These are phyloP conservation scores for Cyphomyrus plagiostoma DNA, from an alignment of 2,113 vertebrate species.

Conservation along the genomic window DNA sequence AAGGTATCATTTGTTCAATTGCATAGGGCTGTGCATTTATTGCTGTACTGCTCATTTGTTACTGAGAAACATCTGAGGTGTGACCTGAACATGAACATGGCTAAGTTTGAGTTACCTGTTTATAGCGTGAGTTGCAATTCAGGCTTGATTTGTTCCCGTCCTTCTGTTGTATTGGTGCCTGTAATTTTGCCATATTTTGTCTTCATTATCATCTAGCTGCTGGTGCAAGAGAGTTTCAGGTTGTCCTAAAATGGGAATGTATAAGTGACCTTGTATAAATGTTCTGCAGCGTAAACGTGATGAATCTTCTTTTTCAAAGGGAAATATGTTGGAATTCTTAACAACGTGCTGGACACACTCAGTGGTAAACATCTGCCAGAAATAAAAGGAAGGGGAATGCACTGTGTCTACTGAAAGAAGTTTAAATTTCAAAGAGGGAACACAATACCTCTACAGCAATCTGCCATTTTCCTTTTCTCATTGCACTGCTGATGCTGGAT, in stretches of 20 bases:
- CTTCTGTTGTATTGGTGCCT: neutral
- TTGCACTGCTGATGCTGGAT: neutral
- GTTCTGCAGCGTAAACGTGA: neutral
- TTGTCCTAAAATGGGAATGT: neutral
- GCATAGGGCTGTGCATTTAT: neutral
- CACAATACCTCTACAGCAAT: neutral
- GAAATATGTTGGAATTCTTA: neutral
- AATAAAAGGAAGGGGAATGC: neutral
- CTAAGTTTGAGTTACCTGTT: neutral
- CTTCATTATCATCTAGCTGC: neutral
- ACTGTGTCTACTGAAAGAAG: neutral
- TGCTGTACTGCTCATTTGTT: neutral
- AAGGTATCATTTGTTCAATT: neutral
- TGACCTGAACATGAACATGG: neutral
- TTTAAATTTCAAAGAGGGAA: neutral
- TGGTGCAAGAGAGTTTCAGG: neutral
- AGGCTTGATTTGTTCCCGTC: neutral
- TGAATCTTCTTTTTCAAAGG: neutral
- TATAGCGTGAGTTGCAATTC: neutral
- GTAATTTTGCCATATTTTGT: neutral
- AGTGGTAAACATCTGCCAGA: neutral
- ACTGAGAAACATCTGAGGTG: neutral
- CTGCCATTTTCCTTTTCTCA: neutral
- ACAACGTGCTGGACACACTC: slow-evolving; percentile 4
- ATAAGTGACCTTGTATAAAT: neutral